Evolutionary conservation across 2,113 vertebrate genomes (phyloP), one percentile per base, ranked within the genome.

Genomic region (Perca flavescens): DNA sequence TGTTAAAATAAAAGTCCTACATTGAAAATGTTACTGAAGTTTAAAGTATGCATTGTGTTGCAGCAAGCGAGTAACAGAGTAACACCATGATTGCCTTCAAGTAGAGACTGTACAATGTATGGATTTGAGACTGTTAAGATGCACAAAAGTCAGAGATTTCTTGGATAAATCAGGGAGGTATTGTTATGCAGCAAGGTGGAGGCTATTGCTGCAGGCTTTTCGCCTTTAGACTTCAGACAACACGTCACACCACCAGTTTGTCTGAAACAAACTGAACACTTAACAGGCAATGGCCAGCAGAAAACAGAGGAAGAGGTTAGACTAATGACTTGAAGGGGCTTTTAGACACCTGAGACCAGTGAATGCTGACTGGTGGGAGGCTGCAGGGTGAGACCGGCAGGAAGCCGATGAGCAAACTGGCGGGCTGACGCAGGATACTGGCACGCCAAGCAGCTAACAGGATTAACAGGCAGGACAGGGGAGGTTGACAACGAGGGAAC

Each of bases 381-480:
- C 62, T 16, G 10, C 54, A 61, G 63, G 15, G 19, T 31, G 61
- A 60, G 72, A 54, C 22, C 34, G 34, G 40, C 49, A 17, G 57
- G 60, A 49, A 50, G 65, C 56, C 22, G 76, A 63, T 56, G 58
- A 47, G 58, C 12, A 69, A 28, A 22, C 64, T 52, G 65, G 65
- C 58, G 50, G 50, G 50, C 19, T 40, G 25, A 82, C 36, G 47
- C 64, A 62, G 50, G 28, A 43, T 43, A 43, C 40, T 43, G 10
- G 40, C 40, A 43, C 40, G 40, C 40, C 10, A 43, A 43, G 40
- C 40, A 10, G 40, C 9, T 82, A 71, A 76, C 36, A 28, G 36
- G 65, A 82, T 76, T 57, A 80, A 25, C 50, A 40, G 53, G 50
- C 25, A 56, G 46, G 47, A 65, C 22, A 63, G 19, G 6, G 28